Evolutionary conservation across 2,888 invertebrate species (phyloP).

Genomic region (Operophtera brumata): DNA sequence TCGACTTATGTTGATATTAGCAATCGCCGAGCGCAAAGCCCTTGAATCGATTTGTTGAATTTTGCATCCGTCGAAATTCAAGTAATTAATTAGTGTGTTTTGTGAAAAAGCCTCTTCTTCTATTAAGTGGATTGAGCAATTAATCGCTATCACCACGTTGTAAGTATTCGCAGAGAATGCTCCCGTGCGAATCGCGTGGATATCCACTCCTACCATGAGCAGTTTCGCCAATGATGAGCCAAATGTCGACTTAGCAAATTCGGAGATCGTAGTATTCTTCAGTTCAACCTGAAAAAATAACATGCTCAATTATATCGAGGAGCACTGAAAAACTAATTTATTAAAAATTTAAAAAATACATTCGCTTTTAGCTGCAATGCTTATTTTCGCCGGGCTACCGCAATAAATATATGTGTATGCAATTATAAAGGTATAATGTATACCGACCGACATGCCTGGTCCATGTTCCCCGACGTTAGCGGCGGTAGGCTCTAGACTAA

Average conservation of each 20-base stretch:
- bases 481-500: conserved; percentile 81
- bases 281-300: conserved; percentile 82
- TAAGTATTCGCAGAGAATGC: conserved; percentile 86
- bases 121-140: conserved; percentile 81
- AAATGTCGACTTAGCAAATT: conserved; percentile 82
- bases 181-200: conserved; percentile 79
- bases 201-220: conserved; percentile 71
- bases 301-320: neutral
- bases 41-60: conserved; percentile 78
- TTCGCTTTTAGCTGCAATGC: conserved; percentile 28
- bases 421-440: conserved; percentile 1
- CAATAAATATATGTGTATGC: conserved; percentile 1
- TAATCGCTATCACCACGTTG: conserved; percentile 81
- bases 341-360: neutral
- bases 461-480: conserved; percentile 84
- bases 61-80: conserved; percentile 81
- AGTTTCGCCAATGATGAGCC: conserved; percentile 83
- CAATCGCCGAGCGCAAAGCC: conserved; percentile 83
- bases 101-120: conserved; percentile 83
- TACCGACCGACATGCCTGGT: conserved; percentile 78
- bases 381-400: conserved; percentile 26
- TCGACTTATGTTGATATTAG: conserved; percentile 83
- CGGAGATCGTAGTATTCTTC: conserved; percentile 80
- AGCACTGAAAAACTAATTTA: too few species aligned
- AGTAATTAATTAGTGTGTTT: conserved; percentile 81